phyloP scores from a whole-genome alignment of 2,113 vertebrate genomes.

The Paracanthobrama guichenoti region DNA sequence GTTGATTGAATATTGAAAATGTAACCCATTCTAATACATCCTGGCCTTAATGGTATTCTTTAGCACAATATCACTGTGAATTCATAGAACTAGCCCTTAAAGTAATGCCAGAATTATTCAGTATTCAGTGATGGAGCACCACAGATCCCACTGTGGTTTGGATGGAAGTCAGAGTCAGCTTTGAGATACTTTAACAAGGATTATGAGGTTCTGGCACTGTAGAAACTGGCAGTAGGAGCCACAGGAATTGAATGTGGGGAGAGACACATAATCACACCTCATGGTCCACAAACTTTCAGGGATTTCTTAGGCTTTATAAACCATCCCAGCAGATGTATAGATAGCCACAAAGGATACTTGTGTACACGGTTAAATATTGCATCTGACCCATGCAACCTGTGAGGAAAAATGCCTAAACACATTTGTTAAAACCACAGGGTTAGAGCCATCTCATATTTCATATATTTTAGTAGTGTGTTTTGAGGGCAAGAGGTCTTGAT shows the following conservation, averaged over 20 bases:
- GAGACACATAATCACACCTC: slow-evolving; percentile 4
- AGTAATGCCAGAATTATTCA: slow-evolving; percentile 45
- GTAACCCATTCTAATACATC: not conserved
- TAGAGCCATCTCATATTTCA: not conserved
- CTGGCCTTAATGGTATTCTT: not conserved
- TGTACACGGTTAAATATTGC: slow-evolving; percentile 37
- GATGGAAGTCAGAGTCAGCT: slow-evolving; percentile 41
- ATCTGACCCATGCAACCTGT: slow-evolving; percentile 25
- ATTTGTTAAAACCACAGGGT: not conserved
- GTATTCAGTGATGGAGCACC: slow-evolving; percentile 35
- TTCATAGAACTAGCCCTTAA: slow-evolving; percentile 34
- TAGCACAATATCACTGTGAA: not conserved
- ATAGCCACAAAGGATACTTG: slow-evolving; percentile 6
- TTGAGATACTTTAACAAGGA: slow-evolving; percentile 33
- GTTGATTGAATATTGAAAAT: not conserved
- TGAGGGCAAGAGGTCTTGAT: not conserved
- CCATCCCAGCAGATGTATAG: slow-evolving; percentile 29
- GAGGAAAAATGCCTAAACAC: not conserved
- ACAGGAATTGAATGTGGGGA: slow-evolving; percentile 15
- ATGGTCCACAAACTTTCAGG: slow-evolving; percentile 28
- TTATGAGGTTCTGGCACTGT: slow-evolving; percentile 30
- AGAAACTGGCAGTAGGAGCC: slow-evolving; percentile 10
- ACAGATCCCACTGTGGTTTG: slow-evolving; percentile 33
- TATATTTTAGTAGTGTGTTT: slow-evolving; percentile 19
- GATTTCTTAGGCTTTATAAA: slow-evolving; percentile 27